Conservation (phyloP, 2,113 vertebrate genomes). For the Cariama cristata region DNA sequence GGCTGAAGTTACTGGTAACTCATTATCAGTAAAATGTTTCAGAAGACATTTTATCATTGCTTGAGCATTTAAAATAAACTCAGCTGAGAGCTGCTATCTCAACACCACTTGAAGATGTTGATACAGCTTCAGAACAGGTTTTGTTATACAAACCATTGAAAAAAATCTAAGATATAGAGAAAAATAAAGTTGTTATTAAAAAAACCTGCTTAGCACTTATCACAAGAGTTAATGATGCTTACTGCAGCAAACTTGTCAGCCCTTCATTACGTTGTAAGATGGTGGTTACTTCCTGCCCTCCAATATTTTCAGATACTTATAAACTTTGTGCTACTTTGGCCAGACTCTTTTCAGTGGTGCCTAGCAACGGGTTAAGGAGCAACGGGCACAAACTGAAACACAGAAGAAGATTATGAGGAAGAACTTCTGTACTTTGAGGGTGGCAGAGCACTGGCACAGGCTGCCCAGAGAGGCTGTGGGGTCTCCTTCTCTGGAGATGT, state of each 20-base stretch:
- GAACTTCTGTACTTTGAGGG: no score
- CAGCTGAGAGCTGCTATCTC: not conserved
- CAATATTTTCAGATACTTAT: not conserved
- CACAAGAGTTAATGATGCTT: not conserved
- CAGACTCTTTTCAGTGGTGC: no score
- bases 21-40: not conserved
- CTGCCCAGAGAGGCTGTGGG: no score
- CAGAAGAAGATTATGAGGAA: no score
- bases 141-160: not conserved
- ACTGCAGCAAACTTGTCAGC: not conserved
- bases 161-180: accelerated
- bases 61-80: not conserved
- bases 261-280: accelerated
- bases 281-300: not conserved
- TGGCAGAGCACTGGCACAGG: no score
- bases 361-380: no score
- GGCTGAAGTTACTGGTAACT: not conserved
- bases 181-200: not conserved
- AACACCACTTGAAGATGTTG: not conserved
- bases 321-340: not conserved
- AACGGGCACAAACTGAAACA: no score
- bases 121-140: not conserved
- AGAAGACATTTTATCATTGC: not conserved
- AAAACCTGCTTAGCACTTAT: not conserved
- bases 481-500: no score